These are phyloP conservation scores for Himalopsyche tibetana DNA, from an alignment of 2,888 invertebrate genomes.

Conservation along the genomic window DNA sequence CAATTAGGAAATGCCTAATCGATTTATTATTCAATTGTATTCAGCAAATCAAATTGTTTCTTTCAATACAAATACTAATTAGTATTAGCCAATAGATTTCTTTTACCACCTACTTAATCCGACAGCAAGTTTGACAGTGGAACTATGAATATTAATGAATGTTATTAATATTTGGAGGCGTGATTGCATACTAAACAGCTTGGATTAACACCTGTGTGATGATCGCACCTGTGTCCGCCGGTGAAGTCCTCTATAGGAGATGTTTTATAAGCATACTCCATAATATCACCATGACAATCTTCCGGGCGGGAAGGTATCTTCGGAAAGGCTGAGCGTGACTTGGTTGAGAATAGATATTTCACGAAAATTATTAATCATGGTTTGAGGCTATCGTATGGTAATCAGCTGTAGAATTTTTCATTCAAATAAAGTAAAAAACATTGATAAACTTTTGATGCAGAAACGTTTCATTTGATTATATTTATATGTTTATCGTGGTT, in stretches of 20 bases:
- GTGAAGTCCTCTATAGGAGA: constrained; percentile 28
- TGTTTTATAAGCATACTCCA: constrained; percentile 21
- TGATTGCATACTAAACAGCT: constrained; percentile 31
- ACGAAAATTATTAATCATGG: neutral
- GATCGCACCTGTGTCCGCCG: constrained; percentile 33
- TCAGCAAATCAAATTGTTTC: constrained; percentile 1
- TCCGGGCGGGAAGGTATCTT: constrained; percentile 44
- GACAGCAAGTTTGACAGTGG: neutral
- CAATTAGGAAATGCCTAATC: constrained; percentile 10
- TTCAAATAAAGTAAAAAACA: too few relatives aligned
- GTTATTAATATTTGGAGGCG: constrained; percentile 14
- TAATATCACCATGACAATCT: constrained; percentile 46
- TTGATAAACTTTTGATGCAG: too few relatives aligned
- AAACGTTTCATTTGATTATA: too few relatives aligned
- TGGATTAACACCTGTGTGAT: constrained; percentile 8
- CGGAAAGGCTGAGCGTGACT: constrained; percentile 42
- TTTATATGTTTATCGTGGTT: too few relatives aligned
- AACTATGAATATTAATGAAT: constrained; percentile 19
- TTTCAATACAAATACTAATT: neutral
- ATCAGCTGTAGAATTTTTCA: neutral
- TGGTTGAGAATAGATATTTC: constrained; percentile 1
- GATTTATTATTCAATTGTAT: constrained; percentile 17
- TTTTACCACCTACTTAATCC: neutral
- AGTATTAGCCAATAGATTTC: neutral
- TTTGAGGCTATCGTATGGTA: constrained; percentile 41